Percentiles rank a stretch among this genome's conserved stretches.
These are phyloP conservation scores for Clepsis dumicolana DNA, from an alignment of 2,888 invertebrate genomes.

Conservation along the genomic window DNA sequence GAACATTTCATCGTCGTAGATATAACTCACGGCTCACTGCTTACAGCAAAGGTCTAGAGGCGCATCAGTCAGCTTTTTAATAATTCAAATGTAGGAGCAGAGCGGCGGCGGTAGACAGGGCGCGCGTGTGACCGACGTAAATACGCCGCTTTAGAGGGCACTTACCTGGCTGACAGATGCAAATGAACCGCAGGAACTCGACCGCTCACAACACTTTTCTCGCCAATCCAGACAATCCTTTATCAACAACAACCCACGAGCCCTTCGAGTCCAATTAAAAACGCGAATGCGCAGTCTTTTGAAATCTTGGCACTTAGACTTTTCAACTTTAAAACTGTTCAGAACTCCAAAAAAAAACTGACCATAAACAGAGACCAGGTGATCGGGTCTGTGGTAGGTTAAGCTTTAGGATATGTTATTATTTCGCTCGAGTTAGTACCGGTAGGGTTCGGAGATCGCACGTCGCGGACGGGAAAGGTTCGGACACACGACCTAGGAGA, in stretches of 20 bases:
- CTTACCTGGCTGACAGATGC: conserved; percentile 77
- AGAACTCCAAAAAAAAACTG: conserved; percentile 36
- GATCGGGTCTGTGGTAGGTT: conserved; percentile 43
- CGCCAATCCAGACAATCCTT: conserved; percentile 77
- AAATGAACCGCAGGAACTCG: conserved; percentile 70
- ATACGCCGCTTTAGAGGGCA: conserved; percentile 70
- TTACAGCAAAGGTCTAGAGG: conserved; percentile 36
- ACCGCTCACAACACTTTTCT: conserved; percentile 63
- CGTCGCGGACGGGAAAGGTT: conserved; percentile 81
- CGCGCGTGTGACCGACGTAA: conserved; percentile 54
- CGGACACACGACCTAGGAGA: conserved; percentile 81
- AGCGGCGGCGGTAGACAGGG: conserved; percentile 29
- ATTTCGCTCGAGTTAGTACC: conserved; percentile 72
- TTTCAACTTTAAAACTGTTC: conserved; percentile 45
- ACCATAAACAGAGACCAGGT: conserved; percentile 44
- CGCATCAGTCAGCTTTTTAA: conserved; percentile 44
- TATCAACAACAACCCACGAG: conserved; percentile 57
- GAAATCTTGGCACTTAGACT: conserved; percentile 51
- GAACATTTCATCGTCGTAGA: conserved; percentile 21
- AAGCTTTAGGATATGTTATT: conserved; percentile 60
- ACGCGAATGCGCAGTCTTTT: conserved; percentile 58
- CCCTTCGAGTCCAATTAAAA: conserved; percentile 61
- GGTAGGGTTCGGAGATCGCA: conserved; percentile 80
- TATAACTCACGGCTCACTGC: conserved; percentile 31
- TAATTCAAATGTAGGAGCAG: conserved; percentile 44